These are phyloP conservation scores for Rhagonycha lutea DNA, from an alignment of 2,888 invertebrate species.

Conservation along the genomic window DNA sequence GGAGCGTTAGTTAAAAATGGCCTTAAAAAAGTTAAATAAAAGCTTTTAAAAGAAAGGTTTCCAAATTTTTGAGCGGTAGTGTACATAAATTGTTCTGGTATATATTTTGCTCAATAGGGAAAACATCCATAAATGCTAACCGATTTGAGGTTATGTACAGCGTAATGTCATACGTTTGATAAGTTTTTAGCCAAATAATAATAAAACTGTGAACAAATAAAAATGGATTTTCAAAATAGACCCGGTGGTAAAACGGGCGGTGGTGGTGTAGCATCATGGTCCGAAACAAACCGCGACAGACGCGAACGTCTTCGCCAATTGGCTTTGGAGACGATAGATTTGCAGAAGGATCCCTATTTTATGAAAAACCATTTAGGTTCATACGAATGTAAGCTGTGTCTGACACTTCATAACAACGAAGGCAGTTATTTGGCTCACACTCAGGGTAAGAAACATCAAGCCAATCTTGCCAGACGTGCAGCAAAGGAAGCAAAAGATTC, in stretches of 20 bases:
- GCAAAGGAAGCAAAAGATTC: slow-evolving; percentile 99
- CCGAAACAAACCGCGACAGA: slow-evolving; percentile 96
- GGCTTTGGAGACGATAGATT: slow-evolving; percentile 96
- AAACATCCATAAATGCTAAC: neutral
- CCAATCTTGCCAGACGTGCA: slow-evolving; percentile 94
- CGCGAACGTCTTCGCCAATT: slow-evolving; percentile 93
- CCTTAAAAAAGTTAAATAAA: no score
- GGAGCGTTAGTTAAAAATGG: no score
- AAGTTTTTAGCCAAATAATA: neutral
- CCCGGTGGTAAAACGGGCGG: slow-evolving; percentile 99
- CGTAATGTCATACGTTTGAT: neutral
- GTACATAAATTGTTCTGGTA: neutral
- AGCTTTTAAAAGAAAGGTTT: no score
- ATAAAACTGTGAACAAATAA: neutral
- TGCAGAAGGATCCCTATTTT: slow-evolving; percentile 99
- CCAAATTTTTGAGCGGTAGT: no score
- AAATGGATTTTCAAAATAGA: slow-evolving; percentile 98
- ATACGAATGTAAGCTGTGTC: slow-evolving; percentile 97
- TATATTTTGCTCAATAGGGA: neutral
- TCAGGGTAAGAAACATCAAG: slow-evolving; percentile 99
- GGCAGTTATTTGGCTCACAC: slow-evolving; percentile 99
- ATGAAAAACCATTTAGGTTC: slow-evolving; percentile 98
- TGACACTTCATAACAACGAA: slow-evolving; percentile 98
- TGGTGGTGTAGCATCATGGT: slow-evolving; percentile 98
- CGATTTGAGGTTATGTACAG: neutral